A percentile compares a stretch with the other conserved stretches of the same genome.
Conservation (phyloP, 2,113 vertebrate species). For the Saguinus imperator region DNA sequence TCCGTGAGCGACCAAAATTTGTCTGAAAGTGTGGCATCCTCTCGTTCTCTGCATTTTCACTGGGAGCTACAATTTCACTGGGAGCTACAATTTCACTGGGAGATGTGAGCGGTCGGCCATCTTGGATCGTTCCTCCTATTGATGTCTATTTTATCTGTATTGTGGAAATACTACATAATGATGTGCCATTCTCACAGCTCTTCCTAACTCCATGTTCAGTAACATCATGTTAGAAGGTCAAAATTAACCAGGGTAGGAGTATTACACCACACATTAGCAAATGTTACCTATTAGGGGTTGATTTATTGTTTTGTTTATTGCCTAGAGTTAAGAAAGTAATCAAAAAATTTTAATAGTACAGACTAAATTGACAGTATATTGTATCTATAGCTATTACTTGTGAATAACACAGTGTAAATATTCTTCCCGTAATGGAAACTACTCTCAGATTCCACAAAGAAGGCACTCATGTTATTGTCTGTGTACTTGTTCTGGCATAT, state of each 20-base stretch:
- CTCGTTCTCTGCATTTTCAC: too few relatives aligned
- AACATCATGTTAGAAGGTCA: not conserved
- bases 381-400: not conserved
- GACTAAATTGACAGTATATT: not conserved
- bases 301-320: constrained; percentile 5
- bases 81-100: too few relatives aligned
- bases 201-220: not conserved
- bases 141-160: not conserved
- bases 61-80: too few relatives aligned
- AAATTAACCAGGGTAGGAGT: not conserved
- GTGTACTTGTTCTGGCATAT: not conserved
- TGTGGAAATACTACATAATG: not conserved
- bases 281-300: not conserved
- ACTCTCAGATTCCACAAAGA: not conserved
- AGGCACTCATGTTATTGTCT: not conserved
- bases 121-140: not conserved
- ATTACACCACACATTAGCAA: not conserved
- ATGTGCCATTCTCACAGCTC: not conserved
- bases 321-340: constrained; percentile 13
- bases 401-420: constrained; percentile 27
- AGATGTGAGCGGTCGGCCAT: too few relatives aligned
- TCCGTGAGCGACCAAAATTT: too few relatives aligned
- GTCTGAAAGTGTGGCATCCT: too few relatives aligned
- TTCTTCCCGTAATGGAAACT: not conserved
- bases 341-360: not conserved